Conservation (phyloP, 1,140 invertebrate genomes). For the Potamilus streckersoni region DNA sequence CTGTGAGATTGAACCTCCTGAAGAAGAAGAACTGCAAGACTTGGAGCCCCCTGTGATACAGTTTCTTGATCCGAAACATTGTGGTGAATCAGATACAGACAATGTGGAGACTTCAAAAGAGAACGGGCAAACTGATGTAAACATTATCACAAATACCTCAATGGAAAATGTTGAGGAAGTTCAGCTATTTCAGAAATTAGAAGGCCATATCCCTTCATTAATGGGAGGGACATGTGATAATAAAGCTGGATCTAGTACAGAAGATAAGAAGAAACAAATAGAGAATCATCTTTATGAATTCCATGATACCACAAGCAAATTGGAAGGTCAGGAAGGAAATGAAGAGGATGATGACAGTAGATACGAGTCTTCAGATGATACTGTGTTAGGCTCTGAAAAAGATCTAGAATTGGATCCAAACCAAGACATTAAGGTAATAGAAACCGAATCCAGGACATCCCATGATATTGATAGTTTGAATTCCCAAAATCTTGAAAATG, state of each 20-base stretch:
- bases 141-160: neutral
- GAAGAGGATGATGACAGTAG: neutral
- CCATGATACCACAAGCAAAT: too few species aligned
- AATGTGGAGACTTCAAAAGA: neutral
- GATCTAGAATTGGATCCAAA: too few species aligned
- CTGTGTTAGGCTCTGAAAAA: neutral
- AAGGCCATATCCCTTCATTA: too few species aligned
- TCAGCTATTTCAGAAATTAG: neutral
- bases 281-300: slow-evolving; percentile 7
- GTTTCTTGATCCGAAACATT: neutral
- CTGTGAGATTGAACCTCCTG: slow-evolving; percentile 25
- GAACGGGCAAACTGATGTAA: neutral
- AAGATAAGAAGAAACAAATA: neutral
- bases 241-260: too few species aligned
- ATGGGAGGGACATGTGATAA: too few species aligned
- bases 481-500: too few species aligned
- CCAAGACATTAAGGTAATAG: too few species aligned
- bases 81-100: slow-evolving; percentile 3
- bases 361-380: neutral
- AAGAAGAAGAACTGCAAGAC: slow-evolving; percentile 27
- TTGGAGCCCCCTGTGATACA: slow-evolving; percentile 11
- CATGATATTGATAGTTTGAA: too few species aligned
- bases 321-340: slow-evolving; percentile 1
- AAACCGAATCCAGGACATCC: too few species aligned
- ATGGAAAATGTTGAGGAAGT: neutral